phyloP scores from a whole-genome alignment of 2,888 invertebrate species.

The Calephelis perditalis region DNA sequence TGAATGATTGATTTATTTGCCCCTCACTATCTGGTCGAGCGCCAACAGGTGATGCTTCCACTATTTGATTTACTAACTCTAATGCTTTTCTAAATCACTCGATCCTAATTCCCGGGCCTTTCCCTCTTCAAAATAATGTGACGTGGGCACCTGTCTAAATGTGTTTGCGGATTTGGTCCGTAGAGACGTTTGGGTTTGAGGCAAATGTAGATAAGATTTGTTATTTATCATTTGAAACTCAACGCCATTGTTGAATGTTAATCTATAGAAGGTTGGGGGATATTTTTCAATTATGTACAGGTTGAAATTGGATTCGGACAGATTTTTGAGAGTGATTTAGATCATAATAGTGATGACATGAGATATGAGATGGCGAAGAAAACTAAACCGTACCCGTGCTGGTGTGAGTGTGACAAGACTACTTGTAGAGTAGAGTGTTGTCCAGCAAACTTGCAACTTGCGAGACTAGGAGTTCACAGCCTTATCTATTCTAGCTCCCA shows the following conservation, averaged over 20 bases:
- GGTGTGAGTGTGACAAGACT: no score
- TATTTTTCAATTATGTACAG: no score
- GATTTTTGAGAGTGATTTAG: no score
- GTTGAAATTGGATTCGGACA: no score
- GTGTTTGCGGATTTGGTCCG: conserved; percentile 38
- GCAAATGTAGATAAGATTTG: conserved; percentile 26
- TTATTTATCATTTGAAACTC: conserved; percentile 33
- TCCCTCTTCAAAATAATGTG: conserved; percentile 68
- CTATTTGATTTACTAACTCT: conserved; percentile 68
- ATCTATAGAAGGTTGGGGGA: no score
- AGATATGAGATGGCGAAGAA: no score
- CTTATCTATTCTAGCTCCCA: no score
- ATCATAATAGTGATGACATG: no score
- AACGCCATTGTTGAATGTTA: not conserved
- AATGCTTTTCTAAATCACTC: conserved; percentile 62
- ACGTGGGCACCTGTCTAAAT: conserved; percentile 48
- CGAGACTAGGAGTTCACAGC: no score
- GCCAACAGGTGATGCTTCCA: conserved; percentile 61
- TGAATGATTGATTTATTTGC: conserved; percentile 72
- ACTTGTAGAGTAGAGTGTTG: no score
- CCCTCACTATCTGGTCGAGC: conserved; percentile 38
- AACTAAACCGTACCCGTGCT: no score
- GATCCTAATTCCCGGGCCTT: conserved; percentile 55
- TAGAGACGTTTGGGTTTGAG: conserved; percentile 42
- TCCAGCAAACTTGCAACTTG: no score